These are phyloP conservation scores for Corythornis leucogaster DNA, from an alignment of 2,797 vertebrate species.

Conservation along the genomic window DNA sequence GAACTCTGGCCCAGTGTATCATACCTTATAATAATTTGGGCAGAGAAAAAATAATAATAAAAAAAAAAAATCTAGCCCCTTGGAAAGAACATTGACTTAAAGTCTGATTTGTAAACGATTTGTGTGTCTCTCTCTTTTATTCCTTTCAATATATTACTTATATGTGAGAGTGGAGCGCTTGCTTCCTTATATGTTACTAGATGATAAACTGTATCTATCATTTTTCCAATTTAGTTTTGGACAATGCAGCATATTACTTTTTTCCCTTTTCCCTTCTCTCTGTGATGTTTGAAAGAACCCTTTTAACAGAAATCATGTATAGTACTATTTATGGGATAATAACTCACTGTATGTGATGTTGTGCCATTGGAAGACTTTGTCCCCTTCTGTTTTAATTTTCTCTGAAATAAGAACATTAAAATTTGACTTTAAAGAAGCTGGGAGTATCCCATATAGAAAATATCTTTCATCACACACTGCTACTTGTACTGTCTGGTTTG, in stretches of 20 bases:
- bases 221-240: conserved; percentile 45
- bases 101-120: not conserved
- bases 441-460: not conserved
- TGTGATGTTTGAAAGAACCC: not conserved
- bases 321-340: not conserved
- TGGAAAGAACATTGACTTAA: not conserved
- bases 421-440: not conserved
- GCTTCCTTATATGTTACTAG: not conserved
- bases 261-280: not conserved
- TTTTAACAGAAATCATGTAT: not conserved
- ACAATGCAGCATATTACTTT: not conserved
- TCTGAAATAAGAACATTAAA: not conserved
- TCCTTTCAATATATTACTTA: not conserved
- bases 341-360: not conserved
- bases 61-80: not conserved
- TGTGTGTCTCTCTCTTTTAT: not conserved
- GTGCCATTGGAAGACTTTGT: not conserved
- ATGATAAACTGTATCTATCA: conserved; percentile 11
- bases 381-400: not conserved
- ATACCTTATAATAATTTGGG: not conserved
- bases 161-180: not conserved
- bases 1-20: not conserved
- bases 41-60: not conserved
- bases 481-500: not conserved
- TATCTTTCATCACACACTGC: not conserved